These are phyloP conservation scores for Eurytoma californica DNA, from an alignment of 2,888 invertebrate species.

Conservation along the genomic window DNA sequence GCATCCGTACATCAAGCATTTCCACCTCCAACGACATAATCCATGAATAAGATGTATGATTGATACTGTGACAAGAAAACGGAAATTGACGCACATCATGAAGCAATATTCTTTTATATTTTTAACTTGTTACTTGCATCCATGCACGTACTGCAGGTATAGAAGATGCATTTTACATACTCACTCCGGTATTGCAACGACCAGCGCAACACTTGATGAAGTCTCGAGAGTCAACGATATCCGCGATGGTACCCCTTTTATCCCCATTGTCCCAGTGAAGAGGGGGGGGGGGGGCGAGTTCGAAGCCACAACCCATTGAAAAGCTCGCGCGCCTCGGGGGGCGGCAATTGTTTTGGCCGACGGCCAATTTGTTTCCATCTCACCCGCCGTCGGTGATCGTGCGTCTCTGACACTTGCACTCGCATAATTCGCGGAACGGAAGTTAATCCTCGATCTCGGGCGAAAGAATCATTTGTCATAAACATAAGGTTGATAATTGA, in stretches of 20 bases:
- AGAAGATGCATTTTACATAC: not conserved
- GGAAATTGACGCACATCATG: too few relatives aligned
- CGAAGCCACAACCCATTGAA: constrained; percentile 27
- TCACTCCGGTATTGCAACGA: constrained; percentile 1
- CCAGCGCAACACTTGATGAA: not conserved
- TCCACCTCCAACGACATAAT: too few relatives aligned
- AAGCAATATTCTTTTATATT: too few relatives aligned
- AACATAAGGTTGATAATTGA: constrained; percentile 36
- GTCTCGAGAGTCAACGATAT: too few relatives aligned
- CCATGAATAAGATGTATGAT: too few relatives aligned
- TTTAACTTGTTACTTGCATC: too few relatives aligned
- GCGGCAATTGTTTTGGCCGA: constrained; percentile 60
- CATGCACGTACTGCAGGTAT: too few relatives aligned
- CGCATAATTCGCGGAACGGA: constrained; percentile 48
- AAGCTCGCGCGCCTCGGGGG: constrained; percentile 11
- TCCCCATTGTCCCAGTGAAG: constrained; percentile 15
- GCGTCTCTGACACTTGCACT: constrained; percentile 56
- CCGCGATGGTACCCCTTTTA: not conserved
- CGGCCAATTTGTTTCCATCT: constrained; percentile 59
- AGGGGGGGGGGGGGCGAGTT: too few relatives aligned
- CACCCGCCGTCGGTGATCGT: constrained; percentile 23
- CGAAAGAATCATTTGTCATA: constrained; percentile 36
- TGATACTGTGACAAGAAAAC: too few relatives aligned
- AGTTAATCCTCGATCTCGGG: too few relatives aligned
- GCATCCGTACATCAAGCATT: too few relatives aligned